Conservation (phyloP, 2,797 vertebrate genomes). For the Triplophysa yarkandensis region DNA sequence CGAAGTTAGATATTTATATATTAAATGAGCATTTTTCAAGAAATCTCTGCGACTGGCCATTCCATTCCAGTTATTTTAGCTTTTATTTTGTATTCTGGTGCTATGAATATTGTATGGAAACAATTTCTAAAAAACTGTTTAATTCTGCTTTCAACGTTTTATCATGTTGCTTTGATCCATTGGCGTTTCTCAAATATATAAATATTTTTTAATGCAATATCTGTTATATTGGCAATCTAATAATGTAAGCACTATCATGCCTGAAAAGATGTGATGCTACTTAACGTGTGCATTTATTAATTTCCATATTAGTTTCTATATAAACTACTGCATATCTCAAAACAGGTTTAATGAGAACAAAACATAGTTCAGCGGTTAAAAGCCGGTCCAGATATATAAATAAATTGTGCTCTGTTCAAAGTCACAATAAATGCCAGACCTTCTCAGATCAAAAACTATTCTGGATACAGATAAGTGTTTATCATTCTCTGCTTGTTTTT, state of each 20-base stretch:
- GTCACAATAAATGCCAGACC: not conserved
- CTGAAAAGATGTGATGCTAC: too few species aligned
- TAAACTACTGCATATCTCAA: not conserved
- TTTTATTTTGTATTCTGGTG: too few species aligned
- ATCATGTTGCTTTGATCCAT: not conserved
- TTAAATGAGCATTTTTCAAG: too few species aligned
- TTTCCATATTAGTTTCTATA: not conserved
- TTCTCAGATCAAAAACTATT: not conserved
- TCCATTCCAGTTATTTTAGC: too few species aligned
- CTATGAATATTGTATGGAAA: not conserved
- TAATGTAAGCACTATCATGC: too few species aligned
- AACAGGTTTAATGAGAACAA: not conserved
- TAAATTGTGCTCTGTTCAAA: not conserved
- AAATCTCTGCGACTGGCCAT: too few species aligned
- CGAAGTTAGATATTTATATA: too few species aligned
- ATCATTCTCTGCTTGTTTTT: not conserved
- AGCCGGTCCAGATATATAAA: constrained; percentile 24
- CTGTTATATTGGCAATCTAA: too few species aligned
- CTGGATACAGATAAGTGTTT: not conserved
- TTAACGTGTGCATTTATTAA: too few species aligned
- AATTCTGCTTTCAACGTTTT: too few species aligned
- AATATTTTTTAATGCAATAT: not conserved
- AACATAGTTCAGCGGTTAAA: not conserved
- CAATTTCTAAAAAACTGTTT: not conserved
- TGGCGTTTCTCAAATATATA: not conserved